Evolutionary conservation across 1,140 invertebrate species (phyloP).

Genomic region (Neoseiulus cucumeris): DNA sequence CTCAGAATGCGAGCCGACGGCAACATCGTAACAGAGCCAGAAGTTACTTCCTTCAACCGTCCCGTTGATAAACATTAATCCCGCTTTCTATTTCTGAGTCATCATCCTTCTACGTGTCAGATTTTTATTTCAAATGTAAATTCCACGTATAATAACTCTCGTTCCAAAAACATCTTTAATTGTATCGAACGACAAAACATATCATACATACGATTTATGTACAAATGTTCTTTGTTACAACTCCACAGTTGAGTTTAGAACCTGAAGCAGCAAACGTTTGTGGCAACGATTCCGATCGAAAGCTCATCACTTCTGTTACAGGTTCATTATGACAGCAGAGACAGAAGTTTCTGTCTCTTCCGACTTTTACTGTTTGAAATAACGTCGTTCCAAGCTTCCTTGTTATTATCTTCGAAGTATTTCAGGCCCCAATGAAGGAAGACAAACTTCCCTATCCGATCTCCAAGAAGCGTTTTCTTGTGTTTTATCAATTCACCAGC

Average conservation of each 20-base stretch:
- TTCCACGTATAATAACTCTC: too few species aligned
- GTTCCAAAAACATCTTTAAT: too few species aligned
- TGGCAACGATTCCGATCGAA: not conserved
- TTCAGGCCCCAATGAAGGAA: conserved; percentile 8
- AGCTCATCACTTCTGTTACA: not conserved
- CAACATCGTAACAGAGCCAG: too few species aligned
- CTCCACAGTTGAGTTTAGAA: not conserved
- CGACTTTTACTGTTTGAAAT: conserved; percentile 1
- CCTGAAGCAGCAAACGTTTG: not conserved
- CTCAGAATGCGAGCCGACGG: too few species aligned
- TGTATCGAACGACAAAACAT: not conserved
- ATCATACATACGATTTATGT: not conserved
- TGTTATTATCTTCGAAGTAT: conserved; percentile 5
- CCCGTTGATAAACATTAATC: too few species aligned
- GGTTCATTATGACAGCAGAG: not conserved
- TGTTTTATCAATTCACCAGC: not conserved
- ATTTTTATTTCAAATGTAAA: too few species aligned
- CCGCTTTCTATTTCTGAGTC: too few species aligned
- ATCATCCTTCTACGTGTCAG: too few species aligned
- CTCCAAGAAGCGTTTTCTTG: conserved; percentile 2
- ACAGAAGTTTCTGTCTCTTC: not conserved
- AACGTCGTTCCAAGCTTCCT: not conserved
- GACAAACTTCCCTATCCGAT: not conserved
- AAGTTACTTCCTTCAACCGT: too few species aligned
- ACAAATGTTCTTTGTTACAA: not conserved